Evolutionary conservation across 1,140 invertebrate species (phyloP).

Genomic region (Propsilocerus akamusi): DNA sequence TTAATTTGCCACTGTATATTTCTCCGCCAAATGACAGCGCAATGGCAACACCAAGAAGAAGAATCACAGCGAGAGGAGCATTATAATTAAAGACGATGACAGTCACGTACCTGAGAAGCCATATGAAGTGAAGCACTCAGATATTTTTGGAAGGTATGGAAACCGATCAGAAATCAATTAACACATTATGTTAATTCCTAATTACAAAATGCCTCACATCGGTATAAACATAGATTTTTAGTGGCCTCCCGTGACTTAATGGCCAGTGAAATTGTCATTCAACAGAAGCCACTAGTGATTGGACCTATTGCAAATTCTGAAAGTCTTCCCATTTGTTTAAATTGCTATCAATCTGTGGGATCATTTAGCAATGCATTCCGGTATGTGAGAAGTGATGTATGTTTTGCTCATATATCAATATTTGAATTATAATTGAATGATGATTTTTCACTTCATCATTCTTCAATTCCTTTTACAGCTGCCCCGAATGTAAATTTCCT

Average conservation of each 20-base stretch:
- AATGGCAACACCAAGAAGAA: neutral
- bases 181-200: too few relatives aligned
- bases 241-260: slow-evolving; percentile 39
- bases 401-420: neutral
- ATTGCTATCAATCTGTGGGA: slow-evolving; percentile 36
- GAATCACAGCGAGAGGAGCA: neutral
- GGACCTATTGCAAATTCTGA: slow-evolving; percentile 37
- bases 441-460: too few relatives aligned
- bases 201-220: neutral
- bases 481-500: slow-evolving; percentile 40
- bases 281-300: slow-evolving; percentile 41
- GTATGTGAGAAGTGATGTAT: neutral
- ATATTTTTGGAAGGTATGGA: slow-evolving; percentile 25
- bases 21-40: neutral
- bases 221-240: slow-evolving; percentile 35
- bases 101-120: slow-evolving; percentile 9
- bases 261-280: slow-evolving; percentile 41
- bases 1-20: too few relatives aligned
- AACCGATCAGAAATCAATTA: neutral
- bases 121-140: slow-evolving; percentile 28
- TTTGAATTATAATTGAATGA: neutral
- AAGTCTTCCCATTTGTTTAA: slow-evolving; percentile 42
- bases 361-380: neutral
- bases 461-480: slow-evolving; percentile 34
- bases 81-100: neutral